These are phyloP conservation scores for Naja naja DNA, from an alignment of 2,113 vertebrate species.

Conservation along the genomic window DNA sequence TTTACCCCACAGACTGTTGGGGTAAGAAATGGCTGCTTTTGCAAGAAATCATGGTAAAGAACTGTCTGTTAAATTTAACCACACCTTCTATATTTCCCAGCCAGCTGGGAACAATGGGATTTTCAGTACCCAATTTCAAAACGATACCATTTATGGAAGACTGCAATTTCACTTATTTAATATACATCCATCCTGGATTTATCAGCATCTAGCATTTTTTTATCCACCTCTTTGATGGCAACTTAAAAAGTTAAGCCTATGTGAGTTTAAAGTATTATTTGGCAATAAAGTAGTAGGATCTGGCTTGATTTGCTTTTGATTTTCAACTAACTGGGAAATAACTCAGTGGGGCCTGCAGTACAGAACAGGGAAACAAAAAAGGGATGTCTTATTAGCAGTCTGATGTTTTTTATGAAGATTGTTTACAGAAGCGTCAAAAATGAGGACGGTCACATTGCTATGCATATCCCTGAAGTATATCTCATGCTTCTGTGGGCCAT, in stretches of 20 bases:
- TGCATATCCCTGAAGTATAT: not conserved
- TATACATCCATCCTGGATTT: not conserved
- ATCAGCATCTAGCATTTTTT: slow-evolving; percentile 1
- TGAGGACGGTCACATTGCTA: not conserved
- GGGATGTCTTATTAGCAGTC: not conserved
- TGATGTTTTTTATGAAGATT: not conserved
- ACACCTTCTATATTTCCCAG: not conserved
- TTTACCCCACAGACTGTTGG: not conserved
- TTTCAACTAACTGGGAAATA: not conserved
- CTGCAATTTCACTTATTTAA: not conserved
- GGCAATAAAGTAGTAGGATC: not conserved
- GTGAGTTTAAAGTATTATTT: slow-evolving; percentile 33
- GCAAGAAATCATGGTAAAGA: not conserved
- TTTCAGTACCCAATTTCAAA: not conserved
- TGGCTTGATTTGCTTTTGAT: not conserved
- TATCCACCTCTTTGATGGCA: not conserved
- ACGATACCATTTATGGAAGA: not conserved
- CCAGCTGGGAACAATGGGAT: not conserved
- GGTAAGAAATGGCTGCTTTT: not conserved
- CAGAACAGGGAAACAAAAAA: not conserved
- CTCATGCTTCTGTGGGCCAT: not conserved
- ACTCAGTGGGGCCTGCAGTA: not conserved
- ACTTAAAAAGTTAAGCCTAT: slow-evolving; percentile 4
- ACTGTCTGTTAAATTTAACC: not conserved
- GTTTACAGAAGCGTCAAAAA: not conserved